Conservation (phyloP, 2,797 vertebrate genomes). For the Todus mexicanus region DNA sequence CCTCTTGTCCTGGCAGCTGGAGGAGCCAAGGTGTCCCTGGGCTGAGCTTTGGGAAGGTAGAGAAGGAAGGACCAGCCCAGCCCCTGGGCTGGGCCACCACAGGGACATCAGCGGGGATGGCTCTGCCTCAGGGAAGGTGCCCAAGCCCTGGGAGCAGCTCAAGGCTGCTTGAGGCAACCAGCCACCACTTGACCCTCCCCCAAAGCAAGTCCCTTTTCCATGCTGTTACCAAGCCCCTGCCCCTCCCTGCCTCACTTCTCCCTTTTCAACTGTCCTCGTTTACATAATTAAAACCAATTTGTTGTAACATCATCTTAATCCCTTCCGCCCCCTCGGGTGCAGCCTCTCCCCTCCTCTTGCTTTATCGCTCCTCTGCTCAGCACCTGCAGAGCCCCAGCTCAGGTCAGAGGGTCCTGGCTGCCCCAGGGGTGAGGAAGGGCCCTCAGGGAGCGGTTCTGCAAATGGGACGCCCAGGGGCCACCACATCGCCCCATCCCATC, state of each 20-base stretch:
- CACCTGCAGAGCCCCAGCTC: not conserved
- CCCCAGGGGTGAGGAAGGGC: not conserved
- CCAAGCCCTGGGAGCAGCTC: not conserved
- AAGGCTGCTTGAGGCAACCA: not conserved
- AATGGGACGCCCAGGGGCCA: not conserved
- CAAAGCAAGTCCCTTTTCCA: not conserved
- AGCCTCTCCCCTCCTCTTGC: not conserved
- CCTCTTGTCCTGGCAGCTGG: not conserved
- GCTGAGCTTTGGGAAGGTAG: not conserved
- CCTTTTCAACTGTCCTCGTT: not conserved
- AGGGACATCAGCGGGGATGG: not conserved
- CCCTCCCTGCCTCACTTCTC: not conserved
- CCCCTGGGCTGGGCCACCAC: not conserved
- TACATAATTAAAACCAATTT: not conserved
- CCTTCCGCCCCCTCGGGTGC: not conserved
- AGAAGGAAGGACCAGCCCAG: not conserved
- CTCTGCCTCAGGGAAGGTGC: not conserved
- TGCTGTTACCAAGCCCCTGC: not conserved
- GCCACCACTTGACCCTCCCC: not conserved
- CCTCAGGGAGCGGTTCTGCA: not conserved
- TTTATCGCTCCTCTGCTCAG: not conserved
- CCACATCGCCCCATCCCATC: not conserved
- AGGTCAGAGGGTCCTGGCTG: accelerated
- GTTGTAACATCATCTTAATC: not conserved
- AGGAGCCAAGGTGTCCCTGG: accelerated